Conservation (phyloP, 2,797 vertebrate species). For the Myotis findleyi region DNA sequence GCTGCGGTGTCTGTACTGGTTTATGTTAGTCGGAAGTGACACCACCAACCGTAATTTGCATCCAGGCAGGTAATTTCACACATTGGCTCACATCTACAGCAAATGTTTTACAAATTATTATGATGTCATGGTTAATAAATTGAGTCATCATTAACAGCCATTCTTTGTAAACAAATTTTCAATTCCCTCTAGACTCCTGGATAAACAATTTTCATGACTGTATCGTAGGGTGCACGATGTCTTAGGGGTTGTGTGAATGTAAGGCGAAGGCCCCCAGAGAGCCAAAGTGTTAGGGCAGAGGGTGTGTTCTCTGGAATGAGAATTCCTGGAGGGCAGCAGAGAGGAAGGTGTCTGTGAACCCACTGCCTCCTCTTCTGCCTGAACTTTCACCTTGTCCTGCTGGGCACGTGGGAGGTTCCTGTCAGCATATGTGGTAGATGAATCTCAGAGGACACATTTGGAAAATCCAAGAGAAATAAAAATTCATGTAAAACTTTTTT, state of each 20-base stretch:
- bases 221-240: background rate
- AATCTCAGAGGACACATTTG: background rate
- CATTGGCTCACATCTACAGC: background rate
- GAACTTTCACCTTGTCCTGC: background rate
- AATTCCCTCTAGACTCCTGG: background rate
- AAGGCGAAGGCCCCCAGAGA: background rate
- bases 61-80: background rate
- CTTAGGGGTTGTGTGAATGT: background rate
- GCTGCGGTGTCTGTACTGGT: background rate
- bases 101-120: background rate
- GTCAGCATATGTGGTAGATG: background rate
- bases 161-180: constrained; percentile 18
- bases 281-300: background rate
- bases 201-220: background rate
- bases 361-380: background rate
- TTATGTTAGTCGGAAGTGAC: background rate
- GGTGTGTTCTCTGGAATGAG: background rate
- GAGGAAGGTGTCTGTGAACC: background rate
- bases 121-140: background rate
- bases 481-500: background rate
- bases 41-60: background rate
- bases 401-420: background rate
- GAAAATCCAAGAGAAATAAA: constrained; percentile 40
- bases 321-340: background rate
- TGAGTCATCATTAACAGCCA: constrained; percentile 6